Evolutionary conservation across 2,888 invertebrate genomes (phyloP).

Genomic region (Eupelmus urozonus): DNA sequence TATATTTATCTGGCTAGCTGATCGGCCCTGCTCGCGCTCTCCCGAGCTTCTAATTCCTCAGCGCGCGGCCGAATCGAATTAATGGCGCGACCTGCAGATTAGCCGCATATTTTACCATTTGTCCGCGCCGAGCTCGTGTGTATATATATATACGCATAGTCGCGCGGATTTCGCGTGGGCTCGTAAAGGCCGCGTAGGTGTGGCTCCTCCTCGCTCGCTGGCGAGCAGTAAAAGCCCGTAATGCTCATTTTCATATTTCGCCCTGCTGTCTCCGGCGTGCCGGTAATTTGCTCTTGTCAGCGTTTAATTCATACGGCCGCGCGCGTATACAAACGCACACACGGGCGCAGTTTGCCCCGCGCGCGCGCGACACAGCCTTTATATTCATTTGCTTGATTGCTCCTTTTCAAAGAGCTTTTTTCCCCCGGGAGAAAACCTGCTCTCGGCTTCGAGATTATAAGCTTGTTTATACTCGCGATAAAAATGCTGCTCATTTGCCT

Average conservation of each 20-base stretch:
- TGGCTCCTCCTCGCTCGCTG: background rate
- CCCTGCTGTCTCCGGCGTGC: background rate
- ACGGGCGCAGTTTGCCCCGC: no score
- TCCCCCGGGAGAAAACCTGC: no score
- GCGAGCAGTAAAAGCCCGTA: background rate
- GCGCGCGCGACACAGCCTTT: background rate
- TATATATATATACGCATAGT: no score
- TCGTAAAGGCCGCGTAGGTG: background rate
- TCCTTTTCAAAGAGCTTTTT: no score
- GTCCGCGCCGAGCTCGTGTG: no score
- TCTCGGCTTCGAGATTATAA: no score
- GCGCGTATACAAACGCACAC: background rate
- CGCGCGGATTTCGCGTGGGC: background rate
- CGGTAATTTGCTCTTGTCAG: constrained; percentile 16
- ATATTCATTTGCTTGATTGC: background rate
- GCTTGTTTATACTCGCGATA: no score
- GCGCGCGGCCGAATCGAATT: constrained; percentile 25
- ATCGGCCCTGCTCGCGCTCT: no score
- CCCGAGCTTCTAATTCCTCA: background rate
- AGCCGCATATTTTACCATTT: constrained; percentile 21
- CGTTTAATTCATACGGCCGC: background rate
- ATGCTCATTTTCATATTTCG: constrained; percentile 5
- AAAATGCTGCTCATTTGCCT: no score
- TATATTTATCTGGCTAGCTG: background rate
- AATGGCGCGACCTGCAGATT: background rate